These are phyloP conservation scores for Caenorhabditis doughertyi DNA, from an alignment of 2,888 invertebrate species.

Conservation along the genomic window DNA sequence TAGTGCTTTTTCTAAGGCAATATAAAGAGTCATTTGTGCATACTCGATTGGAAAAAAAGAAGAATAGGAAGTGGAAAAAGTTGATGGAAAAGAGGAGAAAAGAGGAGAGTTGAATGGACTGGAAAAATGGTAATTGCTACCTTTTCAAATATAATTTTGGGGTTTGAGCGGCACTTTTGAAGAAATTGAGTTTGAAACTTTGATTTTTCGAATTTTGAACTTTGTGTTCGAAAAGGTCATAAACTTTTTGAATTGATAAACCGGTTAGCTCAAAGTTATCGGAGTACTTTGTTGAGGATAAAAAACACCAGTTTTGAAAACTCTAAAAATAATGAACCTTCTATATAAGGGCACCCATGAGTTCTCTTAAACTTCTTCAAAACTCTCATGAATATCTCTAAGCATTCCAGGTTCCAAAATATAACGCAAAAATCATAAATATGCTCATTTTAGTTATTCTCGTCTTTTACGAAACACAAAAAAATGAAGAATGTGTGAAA, in stretches of 20 bases:
- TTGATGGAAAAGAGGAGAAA: background rate
- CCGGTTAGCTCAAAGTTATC: no score
- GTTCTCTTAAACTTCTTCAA: no score
- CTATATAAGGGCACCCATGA: no score
- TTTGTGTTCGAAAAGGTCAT: background rate
- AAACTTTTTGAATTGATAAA: no score
- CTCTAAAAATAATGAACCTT: no score
- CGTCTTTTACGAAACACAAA: background rate
- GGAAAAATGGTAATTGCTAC: conserved; percentile 53
- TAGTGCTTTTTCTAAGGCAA: conserved; percentile 15
- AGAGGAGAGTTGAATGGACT: conserved; percentile 46
- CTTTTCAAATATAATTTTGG: conserved; percentile 26
- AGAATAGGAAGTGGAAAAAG: conserved; percentile 16
- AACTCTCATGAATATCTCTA: background rate
- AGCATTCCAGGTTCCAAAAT: background rate
- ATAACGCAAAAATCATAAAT: background rate
- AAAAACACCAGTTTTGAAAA: no score
- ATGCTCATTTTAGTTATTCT: background rate
- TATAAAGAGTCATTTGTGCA: conserved; percentile 45
- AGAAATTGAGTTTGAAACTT: conserved; percentile 7
- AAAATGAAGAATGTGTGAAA: conserved; percentile 44
- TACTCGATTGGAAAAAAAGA: conserved; percentile 48
- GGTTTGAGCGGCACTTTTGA: background rate
- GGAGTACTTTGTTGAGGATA: no score
- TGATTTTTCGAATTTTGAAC: conserved; percentile 3